Evolutionary conservation across 1,140 invertebrate species (phyloP).

Genomic region (Panagrolaimus sp.): DNA sequence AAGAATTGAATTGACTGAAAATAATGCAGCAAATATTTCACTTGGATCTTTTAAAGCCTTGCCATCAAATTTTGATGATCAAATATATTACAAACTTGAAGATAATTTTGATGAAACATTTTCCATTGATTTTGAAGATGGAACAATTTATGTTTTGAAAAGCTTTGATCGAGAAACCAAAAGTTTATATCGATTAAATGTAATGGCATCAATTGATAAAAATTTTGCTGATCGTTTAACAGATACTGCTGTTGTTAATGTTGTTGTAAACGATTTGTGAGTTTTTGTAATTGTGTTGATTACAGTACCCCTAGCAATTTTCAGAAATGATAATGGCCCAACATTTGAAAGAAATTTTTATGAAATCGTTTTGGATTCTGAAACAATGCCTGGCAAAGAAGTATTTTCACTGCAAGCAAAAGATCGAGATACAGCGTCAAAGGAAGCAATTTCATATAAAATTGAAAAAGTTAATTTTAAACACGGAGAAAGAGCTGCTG

Average conservation of each 20-base stretch:
- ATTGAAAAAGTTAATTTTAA: background rate
- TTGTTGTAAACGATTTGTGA: too few relatives aligned
- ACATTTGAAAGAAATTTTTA: background rate
- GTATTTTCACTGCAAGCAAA: background rate
- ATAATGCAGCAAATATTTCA: background rate
- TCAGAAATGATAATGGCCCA: background rate
- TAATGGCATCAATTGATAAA: background rate
- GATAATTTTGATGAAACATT: background rate
- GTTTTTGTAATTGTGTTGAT: too few relatives aligned
- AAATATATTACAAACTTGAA: constrained; percentile 4
- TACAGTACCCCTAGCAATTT: background rate
- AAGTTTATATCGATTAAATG: background rate
- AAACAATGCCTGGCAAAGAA: background rate
- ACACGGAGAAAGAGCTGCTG: background rate
- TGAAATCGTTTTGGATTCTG: background rate
- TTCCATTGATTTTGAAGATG: background rate
- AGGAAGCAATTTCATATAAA: background rate
- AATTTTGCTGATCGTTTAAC: background rate
- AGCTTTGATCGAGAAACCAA: background rate
- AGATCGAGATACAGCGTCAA: background rate
- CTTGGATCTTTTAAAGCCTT: background rate
- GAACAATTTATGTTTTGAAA: background rate
- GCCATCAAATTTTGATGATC: background rate
- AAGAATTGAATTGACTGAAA: constrained; percentile 1
- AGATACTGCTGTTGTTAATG: background rate